Conservation (phyloP, 2,797 vertebrate genomes). For the Tadarida brasiliensis region DNA sequence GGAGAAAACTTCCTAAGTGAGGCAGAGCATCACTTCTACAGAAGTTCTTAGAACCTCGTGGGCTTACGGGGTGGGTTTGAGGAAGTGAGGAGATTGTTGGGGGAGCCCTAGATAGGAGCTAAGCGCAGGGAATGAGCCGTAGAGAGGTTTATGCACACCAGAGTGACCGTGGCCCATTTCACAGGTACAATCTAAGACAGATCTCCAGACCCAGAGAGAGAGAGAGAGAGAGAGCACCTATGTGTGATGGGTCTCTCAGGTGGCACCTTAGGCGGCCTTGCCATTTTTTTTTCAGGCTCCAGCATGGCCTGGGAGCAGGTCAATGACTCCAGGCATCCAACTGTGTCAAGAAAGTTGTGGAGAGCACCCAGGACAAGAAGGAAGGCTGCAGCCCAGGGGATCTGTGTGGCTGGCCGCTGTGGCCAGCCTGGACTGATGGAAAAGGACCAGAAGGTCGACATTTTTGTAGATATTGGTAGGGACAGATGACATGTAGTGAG, state of each 20-base stretch:
- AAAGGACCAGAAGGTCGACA: background rate
- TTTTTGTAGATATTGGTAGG: background rate
- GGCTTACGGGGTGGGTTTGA: background rate
- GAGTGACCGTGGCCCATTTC: background rate
- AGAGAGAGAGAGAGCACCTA: background rate
- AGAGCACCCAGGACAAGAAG: background rate
- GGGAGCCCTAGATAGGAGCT: background rate
- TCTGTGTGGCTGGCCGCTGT: background rate
- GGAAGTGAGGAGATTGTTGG: background rate
- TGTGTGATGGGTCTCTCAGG: background rate
- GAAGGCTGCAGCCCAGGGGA: background rate
- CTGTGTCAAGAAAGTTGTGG: background rate
- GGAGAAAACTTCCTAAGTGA: background rate
- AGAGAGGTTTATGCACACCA: background rate
- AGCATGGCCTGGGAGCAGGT: background rate
- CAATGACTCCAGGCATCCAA: background rate
- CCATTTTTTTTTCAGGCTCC: background rate
- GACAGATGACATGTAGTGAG: background rate
- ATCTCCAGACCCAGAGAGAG: background rate
- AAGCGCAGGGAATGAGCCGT: background rate
- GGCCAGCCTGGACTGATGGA: background rate
- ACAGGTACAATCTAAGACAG: background rate
- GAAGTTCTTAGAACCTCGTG: background rate
- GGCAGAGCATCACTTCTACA: background rate
- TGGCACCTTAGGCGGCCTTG: background rate